phyloP scores from a whole-genome alignment of 2,888 invertebrate species.

The Tholera decimalis region DNA sequence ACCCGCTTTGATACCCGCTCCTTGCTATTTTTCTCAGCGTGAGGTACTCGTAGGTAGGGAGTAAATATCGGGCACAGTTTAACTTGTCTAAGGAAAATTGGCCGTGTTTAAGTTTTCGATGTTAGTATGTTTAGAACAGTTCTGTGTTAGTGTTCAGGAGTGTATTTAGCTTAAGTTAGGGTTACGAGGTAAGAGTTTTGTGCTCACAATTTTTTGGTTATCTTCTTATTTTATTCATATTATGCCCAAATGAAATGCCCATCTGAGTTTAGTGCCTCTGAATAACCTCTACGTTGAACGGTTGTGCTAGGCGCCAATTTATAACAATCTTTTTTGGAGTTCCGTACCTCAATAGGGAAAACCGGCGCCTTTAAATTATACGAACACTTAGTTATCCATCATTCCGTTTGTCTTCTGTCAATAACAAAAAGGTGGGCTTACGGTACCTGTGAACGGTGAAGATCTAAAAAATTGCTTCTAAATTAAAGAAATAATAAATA shows the following conservation, averaged over 20 bases:
- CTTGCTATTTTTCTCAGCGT: slow-evolving; percentile 55
- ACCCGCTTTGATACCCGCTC: slow-evolving; percentile 37
- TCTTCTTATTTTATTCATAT: background rate
- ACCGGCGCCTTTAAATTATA: too few species aligned
- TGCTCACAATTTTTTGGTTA: background rate
- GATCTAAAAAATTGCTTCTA: too few species aligned
- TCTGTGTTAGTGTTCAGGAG: slow-evolving; percentile 10
- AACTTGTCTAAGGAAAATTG: slow-evolving; percentile 46
- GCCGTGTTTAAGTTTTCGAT: slow-evolving; percentile 42
- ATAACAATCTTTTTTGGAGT: too few species aligned
- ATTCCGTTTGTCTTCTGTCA: too few species aligned
- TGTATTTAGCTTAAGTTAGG: slow-evolving; percentile 6
- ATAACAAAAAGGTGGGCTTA: too few species aligned
- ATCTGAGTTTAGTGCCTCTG: background rate
- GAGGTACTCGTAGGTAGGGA: slow-evolving; percentile 29
- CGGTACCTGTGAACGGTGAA: too few species aligned
- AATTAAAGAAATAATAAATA: too few species aligned
- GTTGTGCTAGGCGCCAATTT: too few species aligned
- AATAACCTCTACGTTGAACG: too few species aligned
- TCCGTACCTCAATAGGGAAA: too few species aligned
- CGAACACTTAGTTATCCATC: too few species aligned
- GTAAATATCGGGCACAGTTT: slow-evolving; percentile 51
- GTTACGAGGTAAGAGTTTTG: background rate
- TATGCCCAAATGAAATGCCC: rapidly evolving
- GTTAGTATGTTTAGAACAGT: slow-evolving; percentile 42